A percentile compares a stretch with the other conserved stretches of the same genome.
These are phyloP conservation scores for Campoletis raptor DNA, from an alignment of 2,888 invertebrate genomes.

Conservation along the genomic window DNA sequence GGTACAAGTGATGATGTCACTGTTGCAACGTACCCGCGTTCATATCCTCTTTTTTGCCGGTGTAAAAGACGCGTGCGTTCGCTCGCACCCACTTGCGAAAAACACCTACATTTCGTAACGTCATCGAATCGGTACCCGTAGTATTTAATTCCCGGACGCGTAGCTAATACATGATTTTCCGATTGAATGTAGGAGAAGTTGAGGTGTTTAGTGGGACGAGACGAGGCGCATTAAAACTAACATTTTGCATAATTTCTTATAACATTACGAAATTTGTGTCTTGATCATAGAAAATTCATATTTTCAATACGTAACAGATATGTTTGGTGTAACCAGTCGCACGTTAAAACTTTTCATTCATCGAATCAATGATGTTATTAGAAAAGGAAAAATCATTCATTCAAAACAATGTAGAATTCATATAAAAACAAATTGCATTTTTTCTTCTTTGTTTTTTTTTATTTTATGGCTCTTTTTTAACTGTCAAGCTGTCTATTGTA, in stretches of 20 bases:
- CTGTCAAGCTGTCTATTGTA: neutral
- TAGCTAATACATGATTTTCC: constrained; percentile 8
- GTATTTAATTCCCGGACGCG: constrained; percentile 27
- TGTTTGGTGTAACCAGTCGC: neutral
- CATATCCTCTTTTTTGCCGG: constrained; percentile 48
- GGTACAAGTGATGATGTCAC: constrained; percentile 80
- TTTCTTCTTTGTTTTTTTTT: neutral
- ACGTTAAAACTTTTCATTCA: neutral
- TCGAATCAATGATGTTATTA: neutral
- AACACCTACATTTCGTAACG: constrained; percentile 64
- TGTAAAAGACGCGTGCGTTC: constrained; percentile 55
- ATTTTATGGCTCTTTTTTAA: neutral
- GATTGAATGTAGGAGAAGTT: constrained; percentile 16
- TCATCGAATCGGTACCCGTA: constrained; percentile 52
- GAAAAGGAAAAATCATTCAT: neutral
- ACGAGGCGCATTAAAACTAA: neutral
- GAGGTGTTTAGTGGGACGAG: neutral
- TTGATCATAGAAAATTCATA: neutral
- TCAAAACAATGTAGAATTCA: neutral
- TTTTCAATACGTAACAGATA: neutral
- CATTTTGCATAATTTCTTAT: neutral
- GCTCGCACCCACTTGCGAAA: constrained; percentile 52
- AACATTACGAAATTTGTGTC: neutral
- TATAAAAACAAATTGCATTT: neutral
- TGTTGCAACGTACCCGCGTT: constrained; percentile 75